Conservation (phyloP, 1,140 invertebrate genomes). For the Drosophila subpulchrella region DNA sequence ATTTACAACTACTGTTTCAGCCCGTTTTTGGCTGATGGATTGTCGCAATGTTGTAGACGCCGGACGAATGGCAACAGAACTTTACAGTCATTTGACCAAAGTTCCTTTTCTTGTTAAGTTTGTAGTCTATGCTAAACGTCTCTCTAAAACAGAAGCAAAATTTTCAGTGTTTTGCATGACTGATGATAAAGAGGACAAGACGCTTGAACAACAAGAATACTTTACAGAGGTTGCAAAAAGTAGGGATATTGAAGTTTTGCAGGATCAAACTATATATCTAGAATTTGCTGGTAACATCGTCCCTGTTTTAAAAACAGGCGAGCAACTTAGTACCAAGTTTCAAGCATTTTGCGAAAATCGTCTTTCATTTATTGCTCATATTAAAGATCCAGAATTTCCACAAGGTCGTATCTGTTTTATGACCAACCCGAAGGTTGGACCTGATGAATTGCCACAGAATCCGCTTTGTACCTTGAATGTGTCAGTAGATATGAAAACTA, state of each 20-base stretch:
- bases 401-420: constrained; percentile 97
- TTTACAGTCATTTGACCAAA: constrained; percentile 95
- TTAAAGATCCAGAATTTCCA: constrained; percentile 92
- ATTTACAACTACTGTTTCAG: constrained; percentile 99
- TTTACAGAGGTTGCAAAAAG: constrained; percentile 99
- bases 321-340: constrained; percentile 97
- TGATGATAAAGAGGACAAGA: constrained; percentile 99
- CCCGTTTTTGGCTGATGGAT: constrained; percentile 99
- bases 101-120: constrained; percentile 99
- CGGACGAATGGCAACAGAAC: constrained; percentile 99
- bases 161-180: constrained; percentile 99
- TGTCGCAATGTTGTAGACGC: constrained; percentile 98
- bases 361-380: constrained; percentile 95
- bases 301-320: constrained; percentile 98
- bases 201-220: constrained; percentile 97
- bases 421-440: constrained; percentile 94
- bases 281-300: constrained; percentile 99
- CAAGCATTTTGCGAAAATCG: constrained; percentile 98
- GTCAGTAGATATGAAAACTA: constrained; percentile 88
- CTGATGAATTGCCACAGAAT: constrained; percentile 95
- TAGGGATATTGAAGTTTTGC: constrained; percentile 98
- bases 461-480: constrained; percentile 99
- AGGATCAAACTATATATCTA: constrained; percentile 96
- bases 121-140: constrained; percentile 98
- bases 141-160: constrained; percentile 95